Base-by-base conservation (phyloP, 1,140 invertebrate genomes). In the Anthonomus grandis region DNA sequence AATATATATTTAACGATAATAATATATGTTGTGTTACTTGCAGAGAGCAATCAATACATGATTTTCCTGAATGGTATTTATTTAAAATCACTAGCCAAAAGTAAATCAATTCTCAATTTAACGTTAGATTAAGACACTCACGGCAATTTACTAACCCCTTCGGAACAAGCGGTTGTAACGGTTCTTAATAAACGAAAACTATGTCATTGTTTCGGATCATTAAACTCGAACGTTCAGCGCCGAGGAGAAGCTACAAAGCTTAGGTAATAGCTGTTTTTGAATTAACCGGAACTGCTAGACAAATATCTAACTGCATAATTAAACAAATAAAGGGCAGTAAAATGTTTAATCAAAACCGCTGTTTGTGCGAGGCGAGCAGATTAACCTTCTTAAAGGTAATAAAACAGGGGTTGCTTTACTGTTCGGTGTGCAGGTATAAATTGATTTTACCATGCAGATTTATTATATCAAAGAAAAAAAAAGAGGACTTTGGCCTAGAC, bases 121-220 rank as follows among this genome's bases (percentile, higher is more conserved):
- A 67, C 67, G 64, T 68, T 56, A 70, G 71, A 73, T 73, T 73
- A 73, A 73, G 71, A 73, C 70, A 73, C 69, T 71, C 69, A 63
- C 61, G 70, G 68, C 67, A 68, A 73, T 71, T 71, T 69, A 66
- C 60, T 69, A 71, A 70, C 71, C 70, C 70, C 67, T 68, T 65
- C 70, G 59, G 70, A 71, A 70, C 68, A 70, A 69, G 62, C 66
- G 64, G 63, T n/a, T 68, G 67, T 70, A 68, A 71, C 69, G 68
- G 70, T 70, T 72, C 70, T 71, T 71, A 71, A 73, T 73, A 71
- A 73, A 73, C 71, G 70, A 71, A 71, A 69, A 71, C 71, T 71
- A 71, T 70, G 69, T 72, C 71, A 72, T 73, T 73, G 67, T 73
- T 67, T 68, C 71, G 69, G 60, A 62, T 66, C 70, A 72, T 73